Base-by-base conservation (phyloP, 2,797 vertebrate species). In the Micropoecilia bifurca region DNA sequence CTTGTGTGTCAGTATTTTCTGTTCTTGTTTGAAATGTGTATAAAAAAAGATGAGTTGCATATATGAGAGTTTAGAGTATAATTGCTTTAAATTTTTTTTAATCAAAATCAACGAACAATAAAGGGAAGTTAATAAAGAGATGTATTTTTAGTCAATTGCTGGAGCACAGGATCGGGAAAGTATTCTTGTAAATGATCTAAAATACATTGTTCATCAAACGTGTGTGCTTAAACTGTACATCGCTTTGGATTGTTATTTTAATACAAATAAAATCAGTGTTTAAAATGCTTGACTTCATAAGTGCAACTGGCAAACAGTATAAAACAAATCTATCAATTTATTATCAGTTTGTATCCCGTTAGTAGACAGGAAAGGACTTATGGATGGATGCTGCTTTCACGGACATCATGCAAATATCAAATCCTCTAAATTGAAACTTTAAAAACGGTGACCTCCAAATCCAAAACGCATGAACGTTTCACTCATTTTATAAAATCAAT, bases 171-270 rank as follows among this genome's bases (percentile, higher is more conserved):
- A 81, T 85, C 73, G 53, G n/a, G 22, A 28, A 76, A 74, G 36
- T 5, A 1, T 79, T 61, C 78, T 75, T 90, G 72, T 89, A 88
- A 77, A 87, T 91, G 71, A 79, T n/a, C 45, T 76, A 39, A 39
- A 39, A 20, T 71, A 74, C 53, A 9, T 81, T 82, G 61, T 57
- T n/a, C 12, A 14, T 72, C 12, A 74, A 83, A 75, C 84, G 75
- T 90, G 85, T 85, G 87, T 85, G 91, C 71, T 89, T 92, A 89
- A 84, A 93, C 89, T 93, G 91, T 93, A 94, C 86, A 89, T 90
- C 6, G 89, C 83, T 87, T 85, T 80, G 75, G 75, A 80, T 90
- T 91, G 18, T 85, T 50, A 87, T 50, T 86, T 91, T 85, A 91
- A 77, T 86, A 68, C 88, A 89, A 91, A 87, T 84, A 82, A 81